These are phyloP conservation scores for Apocheima hispidaria DNA, from an alignment of 2,888 invertebrate species.

Conservation along the genomic window DNA sequence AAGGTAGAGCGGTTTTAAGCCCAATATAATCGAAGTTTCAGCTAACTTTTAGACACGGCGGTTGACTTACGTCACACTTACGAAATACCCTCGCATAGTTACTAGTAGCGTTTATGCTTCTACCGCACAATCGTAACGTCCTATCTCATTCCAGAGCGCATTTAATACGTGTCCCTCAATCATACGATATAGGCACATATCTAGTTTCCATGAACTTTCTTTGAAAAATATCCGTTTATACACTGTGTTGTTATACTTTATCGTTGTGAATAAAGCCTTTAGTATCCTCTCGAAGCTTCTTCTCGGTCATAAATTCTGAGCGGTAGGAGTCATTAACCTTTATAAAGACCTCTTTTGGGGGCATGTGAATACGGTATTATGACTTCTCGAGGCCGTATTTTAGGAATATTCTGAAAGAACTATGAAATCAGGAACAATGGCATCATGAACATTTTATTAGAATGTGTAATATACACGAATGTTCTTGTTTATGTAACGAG, in stretches of 20 bases:
- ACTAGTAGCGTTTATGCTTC: not conserved
- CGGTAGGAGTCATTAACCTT: constrained; percentile 35
- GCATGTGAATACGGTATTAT: constrained; percentile 28
- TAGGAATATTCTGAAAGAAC: constrained; percentile 20
- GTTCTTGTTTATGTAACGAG: constrained; percentile 3
- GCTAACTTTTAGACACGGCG: constrained; percentile 66
- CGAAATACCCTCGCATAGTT: constrained; percentile 46
- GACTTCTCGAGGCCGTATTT: constrained; percentile 22
- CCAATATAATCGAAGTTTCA: constrained; percentile 71
- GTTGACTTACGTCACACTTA: constrained; percentile 61
- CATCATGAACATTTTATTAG: constrained; percentile 20
- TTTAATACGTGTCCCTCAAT: constrained; percentile 11
- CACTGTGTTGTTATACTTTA: constrained; percentile 27
- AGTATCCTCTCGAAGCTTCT: constrained; percentile 28
- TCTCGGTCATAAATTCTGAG: constrained; percentile 30
- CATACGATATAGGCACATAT: constrained; percentile 9
- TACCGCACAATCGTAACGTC: constrained; percentile 12
- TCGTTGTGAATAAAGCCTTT: constrained; percentile 31
- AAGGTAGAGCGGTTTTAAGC: constrained; percentile 69
- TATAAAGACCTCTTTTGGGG: constrained; percentile 24
- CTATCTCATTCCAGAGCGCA: constrained; percentile 16
- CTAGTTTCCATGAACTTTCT: constrained; percentile 1
- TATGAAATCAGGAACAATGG: constrained; percentile 22
- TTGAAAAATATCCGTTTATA: constrained; percentile 15
- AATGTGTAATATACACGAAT: constrained; percentile 3